Base-by-base conservation (phyloP, 2,113 vertebrate species). In the Cariama cristata region DNA sequence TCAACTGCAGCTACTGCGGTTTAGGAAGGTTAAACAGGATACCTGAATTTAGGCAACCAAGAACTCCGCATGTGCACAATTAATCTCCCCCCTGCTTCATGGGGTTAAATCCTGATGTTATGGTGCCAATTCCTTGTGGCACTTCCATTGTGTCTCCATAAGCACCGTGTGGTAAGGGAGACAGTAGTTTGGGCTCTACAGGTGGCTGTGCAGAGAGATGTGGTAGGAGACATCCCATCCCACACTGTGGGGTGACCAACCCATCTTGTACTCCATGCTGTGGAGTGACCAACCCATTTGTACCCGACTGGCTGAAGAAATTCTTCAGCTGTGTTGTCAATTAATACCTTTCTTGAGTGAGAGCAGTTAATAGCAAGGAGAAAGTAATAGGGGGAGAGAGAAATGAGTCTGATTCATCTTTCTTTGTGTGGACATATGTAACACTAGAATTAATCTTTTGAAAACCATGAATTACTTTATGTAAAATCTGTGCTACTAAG, bases 381-480 rank as follows among this genome's bases (percentile, higher is more conserved):
- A 84, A 91, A 58, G 22, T 33, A 73, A 16, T 6, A 3, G 33
- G 7, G 8, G 56, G 11, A 7, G 4, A 22, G 63, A 38, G 53
- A 59, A 50, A 27, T 4, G 3, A 68, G 24, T 67, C 47, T 67
- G 76, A 76, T 81, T 96, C 67, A 82, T 90, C 69, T 66, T 75
- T 74, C 75, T 87, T 91, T 92, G 68, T 60, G 62, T 42, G 93
- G 49, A 79, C 27, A 5, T 82, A n/a, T 4, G 30, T 52, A 96
- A 76, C 50, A 44, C 68, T 95, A 86, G 82, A 94, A 95, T 96
- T 89, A 94, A 92, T 94, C 79, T 82, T 93, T 84, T 73, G 63
- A 96, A 93, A 96, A 42, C 75, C 40, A 2, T 86, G 30, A 91
- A 93, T 93, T 95, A 72, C 75, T 89, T 91, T 5, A 33, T 86